A percentile compares a stretch with the other conserved stretches of the same genome.
Evolutionary conservation across 2,888 invertebrate genomes (phyloP).

Genomic region (Ichneumoninae sp.): DNA sequence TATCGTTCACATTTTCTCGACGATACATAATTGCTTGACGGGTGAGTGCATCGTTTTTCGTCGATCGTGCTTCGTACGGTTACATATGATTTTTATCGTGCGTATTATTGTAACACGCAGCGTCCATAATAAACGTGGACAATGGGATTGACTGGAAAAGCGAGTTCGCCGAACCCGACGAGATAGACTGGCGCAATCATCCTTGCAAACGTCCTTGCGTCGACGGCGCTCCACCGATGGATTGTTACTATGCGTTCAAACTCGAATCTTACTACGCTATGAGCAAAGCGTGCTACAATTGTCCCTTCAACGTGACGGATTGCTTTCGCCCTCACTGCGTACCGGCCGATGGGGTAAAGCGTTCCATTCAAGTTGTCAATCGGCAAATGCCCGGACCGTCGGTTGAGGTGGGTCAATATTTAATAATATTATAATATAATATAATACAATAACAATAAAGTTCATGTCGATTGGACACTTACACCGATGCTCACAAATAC

Average conservation of each 20-base stretch:
- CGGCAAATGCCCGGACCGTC: conserved; percentile 94
- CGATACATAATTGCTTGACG: conserved; percentile 41
- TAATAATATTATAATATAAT: not conserved
- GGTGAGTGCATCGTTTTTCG: conserved; percentile 32
- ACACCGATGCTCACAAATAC: too few species aligned
- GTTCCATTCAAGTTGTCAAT: conserved; percentile 92
- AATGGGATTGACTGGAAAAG: conserved; percentile 60
- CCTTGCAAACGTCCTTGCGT: conserved; percentile 90
- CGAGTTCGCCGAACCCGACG: conserved; percentile 60
- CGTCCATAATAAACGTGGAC: conserved; percentile 61
- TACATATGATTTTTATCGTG: not conserved
- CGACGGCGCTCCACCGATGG: conserved; percentile 87
- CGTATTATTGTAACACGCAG: conserved; percentile 8
- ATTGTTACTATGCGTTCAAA: conserved; percentile 90
- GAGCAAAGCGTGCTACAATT: conserved; percentile 95
- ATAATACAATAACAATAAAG: not conserved
- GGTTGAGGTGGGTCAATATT: conserved; percentile 88
- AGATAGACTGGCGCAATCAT: conserved; percentile 77
- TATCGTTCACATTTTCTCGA: conserved; percentile 26
- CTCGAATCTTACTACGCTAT: conserved; percentile 94
- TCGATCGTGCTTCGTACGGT: not conserved
- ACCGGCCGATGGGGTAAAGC: conserved; percentile 91
- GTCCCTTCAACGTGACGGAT: conserved; percentile 91
- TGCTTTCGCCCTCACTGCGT: conserved; percentile 93
- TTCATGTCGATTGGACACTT: not conserved